Evolutionary conservation across 2,888 invertebrate genomes (phyloP), one percentile per base, ranked within the genome.

Genomic region (Prenolepis imparis): DNA sequence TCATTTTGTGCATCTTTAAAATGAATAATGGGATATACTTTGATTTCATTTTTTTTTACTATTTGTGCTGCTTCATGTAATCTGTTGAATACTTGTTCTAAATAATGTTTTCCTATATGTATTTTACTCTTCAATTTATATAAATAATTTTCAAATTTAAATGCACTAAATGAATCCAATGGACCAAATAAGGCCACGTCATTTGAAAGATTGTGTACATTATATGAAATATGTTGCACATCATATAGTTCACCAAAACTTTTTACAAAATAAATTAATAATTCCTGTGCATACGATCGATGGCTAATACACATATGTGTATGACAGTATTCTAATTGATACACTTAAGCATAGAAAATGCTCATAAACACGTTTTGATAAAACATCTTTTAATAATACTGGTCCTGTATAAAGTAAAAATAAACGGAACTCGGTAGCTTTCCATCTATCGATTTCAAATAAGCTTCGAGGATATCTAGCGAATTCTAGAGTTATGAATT

Each of bases 131-230:
- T 70, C 5, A 55, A 70, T 52, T 55, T 52, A 70, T 70, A 70
- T 52, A 70, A 70, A 15, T 8, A 70, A 70, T 70, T 70, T 70
- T 70, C 70, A 55, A 70, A 70, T 18, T 70, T 70, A 18, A 70
- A 70, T 32, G 55, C 52, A 55, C 32, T 70, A 4, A 70, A 70
- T 6, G 52, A 52, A 70, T 70, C 32, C 5, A 70, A 55, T 70
- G 32, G 52, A 70, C 32, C 70, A 70, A 70, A 52, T 1, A n/a
- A 52, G 6, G 32, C 32, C 1, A 70, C 68, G 52, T 68, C 52
- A 6, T 55, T 52, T 70, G n/a, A 11, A 70, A 70, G 52, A 52
- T 70, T 67, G 12, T 67, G 44, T 44, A 67, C 67, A 44, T 67
- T 24, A 52, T 32, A 70, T 52, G 70, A 32, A n/a, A 70, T 70